Base-by-base conservation (phyloP, 2,797 vertebrate species). In the Toxotes lorentzi region DNA sequence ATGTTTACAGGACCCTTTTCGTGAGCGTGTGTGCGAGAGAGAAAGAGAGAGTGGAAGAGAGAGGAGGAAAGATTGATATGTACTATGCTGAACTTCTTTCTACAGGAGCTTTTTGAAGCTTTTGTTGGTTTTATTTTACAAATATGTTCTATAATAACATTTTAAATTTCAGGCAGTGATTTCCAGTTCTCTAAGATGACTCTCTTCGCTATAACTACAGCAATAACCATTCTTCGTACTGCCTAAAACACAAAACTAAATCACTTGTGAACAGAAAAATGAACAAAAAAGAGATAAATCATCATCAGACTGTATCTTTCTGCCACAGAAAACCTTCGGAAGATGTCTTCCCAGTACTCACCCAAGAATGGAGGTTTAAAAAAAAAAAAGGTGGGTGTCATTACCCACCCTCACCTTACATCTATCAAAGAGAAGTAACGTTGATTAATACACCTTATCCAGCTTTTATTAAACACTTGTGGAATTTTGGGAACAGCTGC, bases 1-100 rank as follows among this genome's bases (percentile, higher is more conserved):
- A 77, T 88, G 78, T 89, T 88, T 86, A 84, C 59, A 69, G 23
- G 68, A 61, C 40, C 40, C 21, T 60, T 5, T 75, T 4, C 27
- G 4, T 57, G 13, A 43, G 17, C 10, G 38, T 10, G 38, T 10
- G 38, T 10, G 38, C 1, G 7, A 8, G 1, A 24, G 54, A 21
- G 17, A 21, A 12, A 47, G 48, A 11, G n/a, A 48, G 11, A 50
- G n/a, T 0, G n/a, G 16, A 14, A 35, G 17, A 27, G 24, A 50
- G 9, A 47, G 14, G 40, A 41, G 62, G 11, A 3, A 58, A 50
- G 38, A 32, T 34, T 4, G 1, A n/a, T 27, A n/a, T 56, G 2
- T 11, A 23, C n/a, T 58, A 2, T 48, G 17, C 23, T 48, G 6
- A 54, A 45, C 6, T 23, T 38, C 12, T 40, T 70, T 43, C 41